phyloP scores from a whole-genome alignment of 1,140 invertebrate species.

The Plectrocnemia conspersa region DNA sequence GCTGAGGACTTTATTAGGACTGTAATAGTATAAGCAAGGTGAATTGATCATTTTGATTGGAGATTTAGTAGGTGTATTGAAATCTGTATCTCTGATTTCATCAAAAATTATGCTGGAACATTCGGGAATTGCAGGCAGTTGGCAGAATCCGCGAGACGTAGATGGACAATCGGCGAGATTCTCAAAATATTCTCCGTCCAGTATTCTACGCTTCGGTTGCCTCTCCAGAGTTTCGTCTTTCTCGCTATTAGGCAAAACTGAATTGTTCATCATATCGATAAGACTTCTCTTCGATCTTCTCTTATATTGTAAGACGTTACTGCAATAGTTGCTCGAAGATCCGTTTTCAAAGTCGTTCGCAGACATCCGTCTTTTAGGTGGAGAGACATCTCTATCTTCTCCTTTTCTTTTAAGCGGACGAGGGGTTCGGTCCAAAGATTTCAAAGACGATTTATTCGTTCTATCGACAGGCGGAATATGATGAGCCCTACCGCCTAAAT shows the following conservation, averaged over 20 bases:
- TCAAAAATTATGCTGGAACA: background rate
- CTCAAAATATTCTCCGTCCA: too few relatives aligned
- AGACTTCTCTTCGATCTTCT: conserved; percentile 31
- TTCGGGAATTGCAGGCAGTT: background rate
- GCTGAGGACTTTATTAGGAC: conserved; percentile 11
- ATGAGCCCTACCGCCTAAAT: conserved; percentile 54
- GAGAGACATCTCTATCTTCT: background rate
- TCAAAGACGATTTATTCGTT: conserved; percentile 38
- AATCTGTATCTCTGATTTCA: conserved; percentile 5
- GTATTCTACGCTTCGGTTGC: too few relatives aligned
- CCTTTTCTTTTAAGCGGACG: conserved; percentile 46
- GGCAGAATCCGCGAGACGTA: too few relatives aligned
- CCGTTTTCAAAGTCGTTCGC: background rate
- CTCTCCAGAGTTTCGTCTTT: conserved; percentile 16
- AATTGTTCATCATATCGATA: conserved; percentile 28
- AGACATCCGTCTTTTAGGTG: conserved; percentile 14
- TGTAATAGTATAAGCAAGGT: conserved; percentile 2
- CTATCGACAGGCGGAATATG: conserved; percentile 39
- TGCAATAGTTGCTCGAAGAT: background rate
- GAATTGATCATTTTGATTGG: conserved; percentile 18
- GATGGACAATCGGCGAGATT: too few relatives aligned
- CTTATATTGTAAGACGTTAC: conserved; percentile 1
- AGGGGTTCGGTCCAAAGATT: conserved; percentile 49
- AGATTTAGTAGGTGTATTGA: conserved; percentile 29
- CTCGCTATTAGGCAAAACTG: conserved; percentile 6